Evolutionary conservation across 2,888 invertebrate genomes (phyloP), one percentile per base, ranked within the genome.

Genomic region (Apamea crenata): DNA sequence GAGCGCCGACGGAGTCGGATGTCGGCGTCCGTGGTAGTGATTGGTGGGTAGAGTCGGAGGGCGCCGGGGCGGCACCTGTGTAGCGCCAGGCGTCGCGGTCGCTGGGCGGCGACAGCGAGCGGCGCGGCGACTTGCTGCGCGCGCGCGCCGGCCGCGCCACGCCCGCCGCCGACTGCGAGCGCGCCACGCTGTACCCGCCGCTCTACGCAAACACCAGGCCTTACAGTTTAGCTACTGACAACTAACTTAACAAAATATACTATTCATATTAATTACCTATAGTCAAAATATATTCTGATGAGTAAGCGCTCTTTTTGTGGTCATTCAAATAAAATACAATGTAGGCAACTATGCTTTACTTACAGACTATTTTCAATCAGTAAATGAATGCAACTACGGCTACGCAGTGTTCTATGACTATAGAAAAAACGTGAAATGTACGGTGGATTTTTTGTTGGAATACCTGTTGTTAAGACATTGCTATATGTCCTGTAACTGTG

Each of bases 81-180:
- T 97, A 97, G 94, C 97, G 97, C 94, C 97, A 97, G 89, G 96
- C 96, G 92, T 97, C 95, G 89, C 94, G 94, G 91, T 95, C 98
- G 92, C 98, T 98, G 78, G 98, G 98, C 77, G 99, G 99, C 81
- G 99, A 99, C 86, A 98, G 97, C 91, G 98, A 98, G 91, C 99
- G 97, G 82, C 98, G 97, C 88, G 99, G 99, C 90, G 98, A 98
- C 96, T 98, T 98, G 94, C 98, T 98, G 91, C 98, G 97, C 75
- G 98, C 98, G 83, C 98, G 97, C 78, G 94, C 93, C 77, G 94
- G 91, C 84, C 95, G 93, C 84, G 93, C 93, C 78, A 94, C 96
- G 67, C 99, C 99, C 80, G 99, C 99, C 80, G 99, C 99, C 80
- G 99, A 99, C 96, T 98, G 98, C 92, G 99, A 99, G 88, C 99